Evolutionary conservation across 2,888 invertebrate genomes (phyloP).

Genomic region (Heterodera filipjevi): DNA sequence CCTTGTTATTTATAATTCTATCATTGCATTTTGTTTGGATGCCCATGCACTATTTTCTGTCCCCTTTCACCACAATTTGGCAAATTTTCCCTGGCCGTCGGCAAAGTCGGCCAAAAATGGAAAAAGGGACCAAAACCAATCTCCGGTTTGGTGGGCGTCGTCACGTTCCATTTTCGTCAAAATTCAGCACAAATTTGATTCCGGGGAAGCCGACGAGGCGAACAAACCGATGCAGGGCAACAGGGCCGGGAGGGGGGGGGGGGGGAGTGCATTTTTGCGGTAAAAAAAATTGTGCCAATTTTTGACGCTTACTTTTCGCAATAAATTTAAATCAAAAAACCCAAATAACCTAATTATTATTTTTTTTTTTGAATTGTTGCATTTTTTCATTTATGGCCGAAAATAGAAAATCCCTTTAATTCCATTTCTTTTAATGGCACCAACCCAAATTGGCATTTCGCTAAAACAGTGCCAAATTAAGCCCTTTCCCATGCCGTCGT

Average conservation of each 20-base stretch:
- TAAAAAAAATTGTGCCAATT: constrained; percentile 13
- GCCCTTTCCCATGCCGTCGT: not conserved
- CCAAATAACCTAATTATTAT: not conserved
- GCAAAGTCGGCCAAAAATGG: not conserved
- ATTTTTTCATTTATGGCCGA: not conserved
- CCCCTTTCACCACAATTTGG: not conserved
- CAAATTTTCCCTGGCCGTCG: constrained; percentile 12
- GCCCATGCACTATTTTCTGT: not conserved
- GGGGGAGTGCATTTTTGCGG: not conserved
- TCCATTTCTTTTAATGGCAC: not conserved
- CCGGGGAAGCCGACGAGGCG: constrained; percentile 14
- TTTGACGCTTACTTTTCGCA: too few species aligned
- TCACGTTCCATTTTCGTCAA: constrained; percentile 15
- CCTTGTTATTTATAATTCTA: too few species aligned
- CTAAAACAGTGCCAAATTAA: not conserved
- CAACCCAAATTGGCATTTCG: not conserved
- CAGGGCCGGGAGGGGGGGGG: too few species aligned
- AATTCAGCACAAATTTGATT: constrained; percentile 13
- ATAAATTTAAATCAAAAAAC: too few species aligned
- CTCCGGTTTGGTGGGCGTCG: constrained; percentile 11
- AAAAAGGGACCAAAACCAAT: not conserved
- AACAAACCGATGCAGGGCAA: not conserved
- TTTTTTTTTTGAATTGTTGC: not conserved
- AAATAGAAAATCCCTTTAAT: not conserved
- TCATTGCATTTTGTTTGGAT: not conserved